These are phyloP conservation scores for Limosa lapponica DNA, from an alignment of 2,797 vertebrate species.

Conservation along the genomic window DNA sequence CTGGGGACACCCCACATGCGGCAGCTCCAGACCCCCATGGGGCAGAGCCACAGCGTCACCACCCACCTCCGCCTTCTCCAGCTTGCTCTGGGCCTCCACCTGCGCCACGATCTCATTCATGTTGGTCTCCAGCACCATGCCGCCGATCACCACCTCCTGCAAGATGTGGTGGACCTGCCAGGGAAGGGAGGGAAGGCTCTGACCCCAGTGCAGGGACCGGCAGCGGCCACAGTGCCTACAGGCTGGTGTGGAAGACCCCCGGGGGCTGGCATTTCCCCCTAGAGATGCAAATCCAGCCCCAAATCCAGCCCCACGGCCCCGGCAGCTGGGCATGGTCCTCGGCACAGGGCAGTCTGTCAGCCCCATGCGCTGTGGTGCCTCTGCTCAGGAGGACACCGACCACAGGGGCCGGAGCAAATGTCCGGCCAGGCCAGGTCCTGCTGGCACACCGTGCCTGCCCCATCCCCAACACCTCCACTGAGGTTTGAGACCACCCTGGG, in stretches of 20 bases:
- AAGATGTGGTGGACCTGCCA: slow-evolving; percentile 91
- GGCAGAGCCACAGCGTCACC: fast-evolving
- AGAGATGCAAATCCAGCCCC: neutral
- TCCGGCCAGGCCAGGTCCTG: fast-evolving
- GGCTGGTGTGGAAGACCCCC: fast-evolving
- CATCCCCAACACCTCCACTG: fast-evolving
- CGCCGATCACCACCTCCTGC: slow-evolving; percentile 95
- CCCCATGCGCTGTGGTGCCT: fast-evolving
- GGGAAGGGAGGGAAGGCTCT: neutral
- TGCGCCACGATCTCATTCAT: slow-evolving; percentile 95
- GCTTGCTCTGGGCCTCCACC: slow-evolving; percentile 90
- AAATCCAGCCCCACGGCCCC: neutral
- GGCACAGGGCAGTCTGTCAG: neutral
- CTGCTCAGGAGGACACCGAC: neutral
- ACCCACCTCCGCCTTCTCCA: slow-evolving; percentile 94
- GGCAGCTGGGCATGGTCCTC: fast-evolving
- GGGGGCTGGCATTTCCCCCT: neutral
- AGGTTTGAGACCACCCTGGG: neutral
- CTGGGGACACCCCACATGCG: fast-evolving
- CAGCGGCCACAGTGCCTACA: fast-evolving
- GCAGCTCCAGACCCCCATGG: fast-evolving
- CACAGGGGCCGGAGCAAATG: fast-evolving
- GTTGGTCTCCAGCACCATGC: slow-evolving; percentile 96
- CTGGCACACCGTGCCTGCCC: neutral
- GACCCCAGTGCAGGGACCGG: neutral